These are phyloP conservation scores for Cygnus buccinator DNA, from an alignment of 2,113 vertebrate species.

Conservation along the genomic window DNA sequence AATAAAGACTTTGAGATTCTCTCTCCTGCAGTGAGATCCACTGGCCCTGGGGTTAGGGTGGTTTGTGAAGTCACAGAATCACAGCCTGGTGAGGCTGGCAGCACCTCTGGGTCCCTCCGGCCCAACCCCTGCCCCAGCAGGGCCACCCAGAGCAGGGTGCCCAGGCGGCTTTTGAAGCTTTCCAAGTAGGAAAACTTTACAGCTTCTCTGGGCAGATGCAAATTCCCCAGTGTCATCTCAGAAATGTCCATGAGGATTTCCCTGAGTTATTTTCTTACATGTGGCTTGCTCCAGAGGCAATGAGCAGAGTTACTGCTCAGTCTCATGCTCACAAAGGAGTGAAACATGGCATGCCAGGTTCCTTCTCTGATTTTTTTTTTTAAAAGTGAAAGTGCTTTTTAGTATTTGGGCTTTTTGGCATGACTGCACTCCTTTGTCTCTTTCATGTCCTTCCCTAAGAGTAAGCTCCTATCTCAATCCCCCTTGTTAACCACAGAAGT, in stretches of 20 bases:
- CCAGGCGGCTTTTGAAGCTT: too few species aligned
- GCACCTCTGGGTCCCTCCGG: too few species aligned
- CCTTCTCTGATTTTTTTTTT: background rate
- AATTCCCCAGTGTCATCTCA: background rate
- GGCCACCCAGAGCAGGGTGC: too few species aligned
- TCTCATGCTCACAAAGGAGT: background rate
- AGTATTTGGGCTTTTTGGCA: background rate
- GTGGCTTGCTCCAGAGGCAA: background rate
- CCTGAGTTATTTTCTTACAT: background rate
- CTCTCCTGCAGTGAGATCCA: background rate
- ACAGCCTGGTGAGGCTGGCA: too few species aligned
- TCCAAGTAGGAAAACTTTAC: too few species aligned
- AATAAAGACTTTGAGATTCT: background rate
- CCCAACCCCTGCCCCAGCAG: too few species aligned
- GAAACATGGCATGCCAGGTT: background rate
- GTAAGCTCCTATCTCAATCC: background rate
- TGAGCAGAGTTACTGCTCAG: background rate
- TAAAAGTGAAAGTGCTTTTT: background rate
- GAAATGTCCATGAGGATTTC: background rate
- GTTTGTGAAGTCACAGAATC: background rate
- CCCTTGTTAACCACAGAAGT: background rate
- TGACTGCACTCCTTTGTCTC: background rate
- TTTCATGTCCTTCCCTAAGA: background rate
- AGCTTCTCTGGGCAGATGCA: too few species aligned
- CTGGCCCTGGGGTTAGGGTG: background rate